Evolutionary conservation across 64 coral and sea anemone species (phyloP), one percentile per base, ranked within the genome.

Genomic region (Porites australiensis): DNA sequence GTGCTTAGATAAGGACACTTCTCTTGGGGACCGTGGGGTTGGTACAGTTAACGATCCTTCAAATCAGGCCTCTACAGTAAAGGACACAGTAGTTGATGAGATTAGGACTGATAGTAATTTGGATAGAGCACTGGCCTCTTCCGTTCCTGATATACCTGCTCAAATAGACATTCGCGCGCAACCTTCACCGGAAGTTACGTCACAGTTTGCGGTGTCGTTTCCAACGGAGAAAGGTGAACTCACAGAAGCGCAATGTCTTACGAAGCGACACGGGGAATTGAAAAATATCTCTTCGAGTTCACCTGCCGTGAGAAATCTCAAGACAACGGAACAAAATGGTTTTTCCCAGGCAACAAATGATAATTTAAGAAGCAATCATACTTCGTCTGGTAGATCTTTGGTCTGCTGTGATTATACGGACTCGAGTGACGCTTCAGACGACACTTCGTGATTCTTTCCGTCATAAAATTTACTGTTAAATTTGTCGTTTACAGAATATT

Each of bases 351-450:
- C 3, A 47, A 65, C 14, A 8, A 49, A 14, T 50, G 60, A 83
- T 19, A 46, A 49, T 48, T 67, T 65, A 49, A 22, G 2, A 22
- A 0, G 20, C 6, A 51, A 50, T 76, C 16, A 13, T 3, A 50
- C 5, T 68, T 69, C 81, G 14, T 64, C 0, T 12, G 8, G 67
- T 6, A 48, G 47, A 51, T 84, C 62, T 13, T 51, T 84, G 44
- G 81, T 84, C 0, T 84, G 62, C 8, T 84, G 81, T 68, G 81
- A 84, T 50, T 84, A 84, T 65, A 8, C 81, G 7, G 81, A 69
- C 81, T 84, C 81, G 10, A 84, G 81, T 84, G 81, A 84, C 19
- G 44, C 58, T 50, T 84, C 81, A 21, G 81, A 69, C 23, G 81
- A 84, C 46, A 15, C 18, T 7, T 47, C 27, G 44, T 82, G 13